Evolutionary conservation across 2,797 vertebrate genomes (phyloP).

Genomic region (Acestrorhynchus altus): DNA sequence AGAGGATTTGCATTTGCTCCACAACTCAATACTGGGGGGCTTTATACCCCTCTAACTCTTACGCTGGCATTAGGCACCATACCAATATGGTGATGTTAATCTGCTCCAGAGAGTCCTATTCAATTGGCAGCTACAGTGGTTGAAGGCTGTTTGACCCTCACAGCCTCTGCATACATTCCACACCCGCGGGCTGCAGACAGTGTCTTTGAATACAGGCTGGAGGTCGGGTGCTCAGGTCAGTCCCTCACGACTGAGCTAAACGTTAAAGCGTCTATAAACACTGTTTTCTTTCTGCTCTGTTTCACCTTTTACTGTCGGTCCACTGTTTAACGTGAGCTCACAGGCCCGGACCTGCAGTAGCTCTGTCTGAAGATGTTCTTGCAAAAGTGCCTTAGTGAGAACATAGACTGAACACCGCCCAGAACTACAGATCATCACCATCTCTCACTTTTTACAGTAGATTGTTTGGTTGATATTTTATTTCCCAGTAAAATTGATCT

Average conservation of each 20-base stretch:
- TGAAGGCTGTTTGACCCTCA: neutral
- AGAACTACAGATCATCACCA: too few species aligned
- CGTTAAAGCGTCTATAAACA: constrained; percentile 24
- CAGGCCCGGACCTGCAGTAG: constrained; percentile 4
- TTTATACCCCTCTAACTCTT: too few species aligned
- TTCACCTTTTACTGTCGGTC: neutral
- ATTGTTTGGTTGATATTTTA: too few species aligned
- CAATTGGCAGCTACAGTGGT: neutral
- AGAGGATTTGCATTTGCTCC: too few species aligned
- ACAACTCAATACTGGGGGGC: too few species aligned
- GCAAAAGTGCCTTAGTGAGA: too few species aligned
- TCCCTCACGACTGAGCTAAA: constrained; percentile 33
- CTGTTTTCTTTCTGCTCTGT: neutral
- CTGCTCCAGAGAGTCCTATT: too few species aligned
- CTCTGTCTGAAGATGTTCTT: neutral
- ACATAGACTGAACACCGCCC: neutral
- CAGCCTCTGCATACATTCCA: constrained; percentile 45
- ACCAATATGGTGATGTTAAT: too few species aligned
- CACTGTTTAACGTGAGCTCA: neutral
- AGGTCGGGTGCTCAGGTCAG: constrained; percentile 52
- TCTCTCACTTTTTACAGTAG: too few species aligned
- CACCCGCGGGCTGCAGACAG: constrained; percentile 28
- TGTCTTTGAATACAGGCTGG: constrained; percentile 33
- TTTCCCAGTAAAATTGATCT: too few species aligned
- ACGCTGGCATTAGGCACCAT: too few species aligned